Evolutionary conservation across 1,140 invertebrate genomes (phyloP).

Genomic region (Papilio aristodemus): DNA sequence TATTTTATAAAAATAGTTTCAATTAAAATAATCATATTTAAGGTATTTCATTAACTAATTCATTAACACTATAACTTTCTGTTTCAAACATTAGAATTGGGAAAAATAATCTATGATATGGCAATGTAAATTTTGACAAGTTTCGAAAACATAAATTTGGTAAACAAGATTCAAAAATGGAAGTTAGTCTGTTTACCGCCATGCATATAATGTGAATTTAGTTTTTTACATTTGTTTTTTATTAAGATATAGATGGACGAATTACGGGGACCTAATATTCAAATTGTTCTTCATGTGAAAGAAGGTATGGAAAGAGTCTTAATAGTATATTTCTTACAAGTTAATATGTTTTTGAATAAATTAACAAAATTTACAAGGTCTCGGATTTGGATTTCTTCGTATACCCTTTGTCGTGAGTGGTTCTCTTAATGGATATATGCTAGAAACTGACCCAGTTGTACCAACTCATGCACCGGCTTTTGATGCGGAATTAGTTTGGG

Average conservation of each 20-base stretch:
- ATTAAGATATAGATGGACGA: slow-evolving; percentile 64
- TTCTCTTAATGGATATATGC: slow-evolving; percentile 72
- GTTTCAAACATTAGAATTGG: neutral
- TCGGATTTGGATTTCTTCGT: slow-evolving; percentile 71
- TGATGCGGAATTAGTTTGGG: slow-evolving; percentile 76
- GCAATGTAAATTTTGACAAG: neutral
- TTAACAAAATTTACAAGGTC: slow-evolving; percentile 49
- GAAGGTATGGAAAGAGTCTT: slow-evolving; percentile 52
- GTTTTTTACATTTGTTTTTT: slow-evolving; percentile 32
- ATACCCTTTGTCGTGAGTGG: slow-evolving; percentile 68
- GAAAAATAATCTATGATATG: neutral
- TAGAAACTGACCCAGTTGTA: slow-evolving; percentile 69
- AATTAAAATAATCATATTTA: too few species aligned
- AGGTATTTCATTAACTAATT: too few species aligned
- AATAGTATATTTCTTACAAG: slow-evolving; percentile 8
- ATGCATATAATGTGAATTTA: slow-evolving; percentile 20
- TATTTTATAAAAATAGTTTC: too few species aligned
- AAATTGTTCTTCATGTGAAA: slow-evolving; percentile 71
- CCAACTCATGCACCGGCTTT: slow-evolving; percentile 67
- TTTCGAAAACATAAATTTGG: neutral
- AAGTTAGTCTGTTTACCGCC: slow-evolving; percentile 40
- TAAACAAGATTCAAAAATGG: slow-evolving; percentile 36
- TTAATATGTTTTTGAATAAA: slow-evolving; percentile 27
- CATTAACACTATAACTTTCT: too few species aligned
- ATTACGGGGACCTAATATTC: slow-evolving; percentile 67